These are phyloP conservation scores for Chrysomela aeneicollis DNA, from an alignment of 2,888 invertebrate species.

Conservation along the genomic window DNA sequence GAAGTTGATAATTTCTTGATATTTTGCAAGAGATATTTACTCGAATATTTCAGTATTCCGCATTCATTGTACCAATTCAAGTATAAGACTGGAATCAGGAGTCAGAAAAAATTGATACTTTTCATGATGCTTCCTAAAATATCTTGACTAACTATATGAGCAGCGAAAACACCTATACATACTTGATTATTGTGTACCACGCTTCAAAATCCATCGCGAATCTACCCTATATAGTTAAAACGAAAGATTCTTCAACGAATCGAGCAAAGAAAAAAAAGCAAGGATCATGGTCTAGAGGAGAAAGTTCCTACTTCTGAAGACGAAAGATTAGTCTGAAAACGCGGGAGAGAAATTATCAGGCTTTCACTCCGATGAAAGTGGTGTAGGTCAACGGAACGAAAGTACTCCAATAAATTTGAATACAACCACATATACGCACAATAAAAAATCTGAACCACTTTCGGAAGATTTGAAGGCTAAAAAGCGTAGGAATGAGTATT, in stretches of 20 bases:
- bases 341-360: conserved; percentile 53
- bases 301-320: conserved; percentile 41
- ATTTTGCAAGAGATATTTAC: no score
- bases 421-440: background rate
- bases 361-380: conserved; percentile 60
- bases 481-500: no score
- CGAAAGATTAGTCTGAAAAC: conserved; percentile 32
- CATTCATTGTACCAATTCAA: no score
- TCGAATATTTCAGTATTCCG: no score
- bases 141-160: no score
- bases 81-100: no score
- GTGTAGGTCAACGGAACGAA: conserved; percentile 57
- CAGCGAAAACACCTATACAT: no score
- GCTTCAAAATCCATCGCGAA: no score
- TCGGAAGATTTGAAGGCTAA: background rate
- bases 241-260: background rate
- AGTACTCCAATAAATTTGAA: conserved; percentile 42
- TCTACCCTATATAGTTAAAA: conserved; percentile 14
- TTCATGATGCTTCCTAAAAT: no score
- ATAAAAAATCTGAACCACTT: conserved; percentile 16
- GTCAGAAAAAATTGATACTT: no score
- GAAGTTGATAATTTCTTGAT: no score
- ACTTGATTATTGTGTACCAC: no score
- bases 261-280: conserved; percentile 7
- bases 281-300: conserved; percentile 35